Percentiles rank a stretch among this genome's conserved stretches.
Conservation (phyloP, 2,113 vertebrate genomes). For the cattle (Bos taurus) region ARS-UCD2.0 NC_037344.1:51532501-51533000, state of each 20-base stretch:
- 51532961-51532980: neutral
- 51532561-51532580: accelerated
- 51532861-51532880: neutral
- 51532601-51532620: neutral
- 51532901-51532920: neutral
- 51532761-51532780: neutral
- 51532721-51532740: neutral
- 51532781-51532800: neutral
- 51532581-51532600: too few relatives aligned
- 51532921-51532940: accelerated
- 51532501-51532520: neutral
- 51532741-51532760: neutral
- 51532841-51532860: neutral
- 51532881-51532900: accelerated
- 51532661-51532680: neutral
- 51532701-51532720: neutral
- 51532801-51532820: neutral
- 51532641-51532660: accelerated
- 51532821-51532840: neutral
- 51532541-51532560: accelerated
- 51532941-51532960: neutral
- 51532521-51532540: too few relatives aligned
- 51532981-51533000: accelerated
- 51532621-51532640: accelerated
- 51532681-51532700: neutral